Base-by-base conservation (phyloP, 2,888 invertebrate species). In the Luffia ferchaultella region DNA sequence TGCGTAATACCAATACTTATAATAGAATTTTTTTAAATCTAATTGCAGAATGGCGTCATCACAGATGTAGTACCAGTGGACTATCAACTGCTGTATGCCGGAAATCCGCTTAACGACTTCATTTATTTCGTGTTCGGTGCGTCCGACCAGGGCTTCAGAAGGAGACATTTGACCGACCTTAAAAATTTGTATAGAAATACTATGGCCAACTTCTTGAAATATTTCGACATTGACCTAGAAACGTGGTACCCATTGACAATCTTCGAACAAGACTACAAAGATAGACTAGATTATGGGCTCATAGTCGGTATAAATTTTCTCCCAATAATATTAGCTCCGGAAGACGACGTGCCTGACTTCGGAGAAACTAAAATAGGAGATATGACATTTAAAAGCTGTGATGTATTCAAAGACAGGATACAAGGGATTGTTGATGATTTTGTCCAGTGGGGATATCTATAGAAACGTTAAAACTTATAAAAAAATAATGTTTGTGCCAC, bases 121-220 rank as follows among this genome's bases (percentile, higher is more conserved):
- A 7, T 18, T 2, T 45, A 45, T 18, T 18, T 45, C 45, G 2
- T 45, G 2, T 15, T 45, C 17, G 17, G 17, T 2, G 45, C 17
- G 17, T 17, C 45, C 5, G 40, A 49, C 49, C 46, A 18, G 12
- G 46, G 7, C 46, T 42, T 42, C 49, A 16, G 49, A 3, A 16
- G 16, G 16, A 3, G 2, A 5, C 49, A 42, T 15, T 17, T 16
- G 15, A 17, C n/a, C 5, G 16, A 48, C 48, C 17, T 48, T 2
- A 16, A n/a, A n/a, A 9, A 12, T 12, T 18, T 18, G 20, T 42
- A 42, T 18, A 15, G n/a, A 2, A 16, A 18, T 5, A 20, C 48
- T 2, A n/a, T 43, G 42, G 42, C 3, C 3, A 42, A 3, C n/a
- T 42, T 42, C 43, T n/a, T 42, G 3, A n/a, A 3, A n/a, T n/a